phyloP scores from a whole-genome alignment of 1,140 invertebrate species.

The Periplaneta americana region DNA sequence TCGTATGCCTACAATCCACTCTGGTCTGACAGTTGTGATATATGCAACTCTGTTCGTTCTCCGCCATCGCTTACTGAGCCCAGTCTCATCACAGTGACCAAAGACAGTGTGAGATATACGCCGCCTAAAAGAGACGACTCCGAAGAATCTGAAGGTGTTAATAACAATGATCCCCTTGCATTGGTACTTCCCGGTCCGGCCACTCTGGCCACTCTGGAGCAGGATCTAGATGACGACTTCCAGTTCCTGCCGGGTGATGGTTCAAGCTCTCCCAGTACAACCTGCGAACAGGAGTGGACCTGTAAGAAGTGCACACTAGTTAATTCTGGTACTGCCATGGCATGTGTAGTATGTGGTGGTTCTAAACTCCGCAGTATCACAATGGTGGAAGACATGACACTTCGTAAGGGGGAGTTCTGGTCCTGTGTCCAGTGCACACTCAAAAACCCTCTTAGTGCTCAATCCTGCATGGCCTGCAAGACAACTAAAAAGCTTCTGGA shows the following conservation, averaged over 20 bases:
- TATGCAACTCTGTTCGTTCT: constrained; percentile 61
- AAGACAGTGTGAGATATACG: constrained; percentile 48
- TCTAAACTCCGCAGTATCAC: constrained; percentile 65
- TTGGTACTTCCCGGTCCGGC: constrained; percentile 21
- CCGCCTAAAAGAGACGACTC: constrained; percentile 35
- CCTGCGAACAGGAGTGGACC: constrained; percentile 57
- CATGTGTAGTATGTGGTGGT: constrained; percentile 78
- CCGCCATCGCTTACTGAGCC: constrained; percentile 57
- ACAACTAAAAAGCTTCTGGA: constrained; percentile 36
- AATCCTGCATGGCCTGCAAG: constrained; percentile 75
- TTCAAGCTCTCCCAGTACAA: constrained; percentile 9
- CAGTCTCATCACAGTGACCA: constrained; percentile 61
- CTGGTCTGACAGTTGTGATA: constrained; percentile 70
- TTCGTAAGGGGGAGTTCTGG: constrained; percentile 73
- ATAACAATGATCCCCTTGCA: constrained; percentile 13
- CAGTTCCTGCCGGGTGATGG: constrained; percentile 38
- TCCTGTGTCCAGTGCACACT: constrained; percentile 70
- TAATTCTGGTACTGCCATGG: constrained; percentile 59
- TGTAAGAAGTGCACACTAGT: constrained; percentile 84
- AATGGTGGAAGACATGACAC: constrained; percentile 56
- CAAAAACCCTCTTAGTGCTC: constrained; percentile 67
- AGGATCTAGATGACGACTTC: constrained; percentile 45
- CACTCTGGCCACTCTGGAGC: constrained; percentile 38
- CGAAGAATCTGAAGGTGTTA: not conserved
- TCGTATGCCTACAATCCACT: constrained; percentile 82